These are phyloP conservation scores for Tribolium freemani DNA, from an alignment of 2,888 invertebrate genomes.

Conservation along the genomic window DNA sequence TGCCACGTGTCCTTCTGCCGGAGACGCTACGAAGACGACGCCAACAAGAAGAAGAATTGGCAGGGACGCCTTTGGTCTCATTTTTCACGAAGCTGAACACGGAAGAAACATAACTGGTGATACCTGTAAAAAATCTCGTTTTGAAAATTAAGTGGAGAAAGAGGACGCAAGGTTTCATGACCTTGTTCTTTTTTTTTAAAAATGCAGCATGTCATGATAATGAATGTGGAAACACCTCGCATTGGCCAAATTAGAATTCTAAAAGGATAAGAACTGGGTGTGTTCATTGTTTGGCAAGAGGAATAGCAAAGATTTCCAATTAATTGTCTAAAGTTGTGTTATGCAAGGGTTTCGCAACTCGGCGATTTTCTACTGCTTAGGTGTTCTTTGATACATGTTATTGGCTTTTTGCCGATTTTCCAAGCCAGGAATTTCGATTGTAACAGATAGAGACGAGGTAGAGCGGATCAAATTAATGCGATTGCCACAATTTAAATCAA, in stretches of 20 bases:
- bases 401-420: not conserved
- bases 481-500: too few species aligned
- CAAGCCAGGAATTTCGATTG: not conserved
- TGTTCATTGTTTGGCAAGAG: not conserved
- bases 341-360: not conserved
- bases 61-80: slow-evolving; percentile 31
- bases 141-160: not conserved
- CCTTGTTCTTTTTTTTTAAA: not conserved
- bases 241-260: not conserved
- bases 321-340: not conserved
- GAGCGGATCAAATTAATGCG: not conserved
- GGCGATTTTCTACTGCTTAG: not conserved
- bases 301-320: not conserved
- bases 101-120: slow-evolving; percentile 25
- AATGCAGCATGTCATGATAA: not conserved
- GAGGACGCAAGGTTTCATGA: not conserved
- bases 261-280: not conserved
- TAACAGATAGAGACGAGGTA: not conserved
- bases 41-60: not conserved
- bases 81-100: slow-evolving; percentile 18
- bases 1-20: slow-evolving; percentile 78
- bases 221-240: not conserved
- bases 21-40: slow-evolving; percentile 14
- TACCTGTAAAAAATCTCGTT: slow-evolving; percentile 4
- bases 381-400: not conserved